phyloP scores from a whole-genome alignment of 1,140 invertebrate species.

The Penaeus chinensis region DNA sequence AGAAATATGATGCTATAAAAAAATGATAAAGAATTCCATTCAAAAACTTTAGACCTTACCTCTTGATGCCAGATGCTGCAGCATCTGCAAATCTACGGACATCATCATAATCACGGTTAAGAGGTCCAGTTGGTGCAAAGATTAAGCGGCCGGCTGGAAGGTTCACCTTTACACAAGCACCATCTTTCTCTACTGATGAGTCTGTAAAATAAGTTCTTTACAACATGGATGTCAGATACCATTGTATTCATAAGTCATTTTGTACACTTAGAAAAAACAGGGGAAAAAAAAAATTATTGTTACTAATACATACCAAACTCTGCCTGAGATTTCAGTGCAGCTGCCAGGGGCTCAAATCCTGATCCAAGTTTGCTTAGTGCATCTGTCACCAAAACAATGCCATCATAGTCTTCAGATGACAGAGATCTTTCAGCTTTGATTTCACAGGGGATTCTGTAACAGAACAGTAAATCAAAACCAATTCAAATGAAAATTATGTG shows the following conservation, averaged over 20 bases:
- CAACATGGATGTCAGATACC: no score
- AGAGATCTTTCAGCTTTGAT: conserved; percentile 65
- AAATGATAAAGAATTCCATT: background rate
- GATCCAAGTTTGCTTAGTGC: conserved; percentile 65
- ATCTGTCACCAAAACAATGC: conserved; percentile 68
- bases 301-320: conserved; percentile 74
- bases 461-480: background rate
- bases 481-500: no score
- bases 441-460: conserved; percentile 32
- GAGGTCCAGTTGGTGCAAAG: conserved; percentile 60
- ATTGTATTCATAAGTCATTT: conserved; percentile 73
- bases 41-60: background rate
- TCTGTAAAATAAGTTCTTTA: conserved; percentile 69
- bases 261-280: conserved; percentile 73
- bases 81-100: conserved; percentile 61
- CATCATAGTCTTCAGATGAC: conserved; percentile 66
- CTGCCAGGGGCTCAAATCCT: conserved; percentile 64
- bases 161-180: conserved; percentile 39
- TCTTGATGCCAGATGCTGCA: conserved; percentile 49
- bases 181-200: conserved; percentile 75
- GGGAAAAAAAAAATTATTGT: conserved; percentile 69
- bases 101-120: conserved; percentile 60
- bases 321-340: conserved; percentile 65
- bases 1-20: background rate
- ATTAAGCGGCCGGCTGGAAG: conserved; percentile 45